phyloP scores from a whole-genome alignment of 1,140 invertebrate genomes.

The Drosophila lacertosa region DNA sequence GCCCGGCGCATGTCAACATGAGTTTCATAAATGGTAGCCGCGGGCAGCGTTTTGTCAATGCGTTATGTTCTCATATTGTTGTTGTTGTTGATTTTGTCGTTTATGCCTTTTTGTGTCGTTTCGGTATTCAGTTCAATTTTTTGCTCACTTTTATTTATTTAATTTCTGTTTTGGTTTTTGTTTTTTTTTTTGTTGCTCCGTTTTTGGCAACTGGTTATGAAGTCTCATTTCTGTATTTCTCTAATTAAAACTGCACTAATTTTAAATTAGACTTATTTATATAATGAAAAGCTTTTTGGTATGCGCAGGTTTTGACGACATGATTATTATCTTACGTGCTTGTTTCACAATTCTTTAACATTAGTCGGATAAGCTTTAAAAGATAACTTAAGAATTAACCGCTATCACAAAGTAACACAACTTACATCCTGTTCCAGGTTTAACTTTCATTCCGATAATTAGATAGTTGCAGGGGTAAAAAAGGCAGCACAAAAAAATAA shows the following conservation, averaged over 20 bases:
- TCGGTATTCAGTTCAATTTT: slow-evolving; percentile 79
- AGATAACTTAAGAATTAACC: too few species aligned
- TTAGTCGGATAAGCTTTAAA: too few species aligned
- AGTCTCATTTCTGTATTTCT: slow-evolving; percentile 79
- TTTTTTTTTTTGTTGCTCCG: slow-evolving; percentile 47
- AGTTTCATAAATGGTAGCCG: slow-evolving; percentile 76
- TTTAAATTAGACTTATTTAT: slow-evolving; percentile 70
- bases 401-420: too few species aligned
- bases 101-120: slow-evolving; percentile 76
- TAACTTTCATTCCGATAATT: too few species aligned
- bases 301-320: slow-evolving; percentile 6
- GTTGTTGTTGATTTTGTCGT: slow-evolving; percentile 36
- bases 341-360: too few species aligned
- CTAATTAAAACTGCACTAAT: slow-evolving; percentile 80
- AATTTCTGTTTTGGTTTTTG: slow-evolving; percentile 37
- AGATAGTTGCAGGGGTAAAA: too few species aligned
- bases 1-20: slow-evolving; percentile 79
- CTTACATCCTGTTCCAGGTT: too few species aligned
- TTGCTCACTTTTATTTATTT: slow-evolving; percentile 57
- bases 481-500: neutral
- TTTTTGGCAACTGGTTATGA: slow-evolving; percentile 81
- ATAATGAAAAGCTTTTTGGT: slow-evolving; percentile 37
- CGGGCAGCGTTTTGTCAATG: slow-evolving; percentile 73
- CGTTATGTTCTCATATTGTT: slow-evolving; percentile 65
- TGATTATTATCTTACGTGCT: neutral